phyloP scores from a whole-genome alignment of 2,888 invertebrate genomes.

The Diarsia dahlii region DNA sequence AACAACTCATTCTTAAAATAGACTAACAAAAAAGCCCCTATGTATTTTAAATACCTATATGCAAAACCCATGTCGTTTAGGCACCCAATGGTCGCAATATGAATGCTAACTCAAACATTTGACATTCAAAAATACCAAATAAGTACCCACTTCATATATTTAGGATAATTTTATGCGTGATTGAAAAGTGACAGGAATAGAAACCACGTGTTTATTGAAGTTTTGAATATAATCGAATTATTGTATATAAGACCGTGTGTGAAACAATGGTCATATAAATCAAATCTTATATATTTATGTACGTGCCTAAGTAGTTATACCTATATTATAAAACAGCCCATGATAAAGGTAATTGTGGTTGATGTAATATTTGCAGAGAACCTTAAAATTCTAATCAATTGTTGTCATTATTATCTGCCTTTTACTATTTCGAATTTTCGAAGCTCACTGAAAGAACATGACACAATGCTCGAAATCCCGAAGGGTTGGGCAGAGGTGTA shows the following conservation, averaged over 20 bases:
- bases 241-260: slow-evolving; percentile 10
- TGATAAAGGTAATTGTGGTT: too few species aligned
- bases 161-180: slow-evolving; percentile 44
- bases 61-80: slow-evolving; percentile 26
- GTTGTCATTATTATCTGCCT: neutral
- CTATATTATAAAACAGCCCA: neutral
- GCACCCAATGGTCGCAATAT: slow-evolving; percentile 28
- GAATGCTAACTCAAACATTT: slow-evolving; percentile 48
- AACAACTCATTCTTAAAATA: slow-evolving; percentile 35
- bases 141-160: slow-evolving; percentile 31
- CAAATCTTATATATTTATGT: neutral
- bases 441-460: neutral
- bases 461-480: too few species aligned
- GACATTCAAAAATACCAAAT: slow-evolving; percentile 49
- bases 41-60: slow-evolving; percentile 11
- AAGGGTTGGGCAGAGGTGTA: too few species aligned
- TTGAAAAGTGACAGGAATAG: slow-evolving; percentile 50
- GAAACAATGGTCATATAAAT: slow-evolving; percentile 28
- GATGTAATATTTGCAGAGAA: neutral
- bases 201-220: slow-evolving; percentile 41
- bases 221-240: slow-evolving; percentile 34
- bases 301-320: neutral
- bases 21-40: slow-evolving; percentile 37
- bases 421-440: neutral
- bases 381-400: neutral